Evolutionary conservation across 2,113 vertebrate species (phyloP), one percentile per base, ranked within the genome.

Genomic region (Thymallus thymallus): DNA sequence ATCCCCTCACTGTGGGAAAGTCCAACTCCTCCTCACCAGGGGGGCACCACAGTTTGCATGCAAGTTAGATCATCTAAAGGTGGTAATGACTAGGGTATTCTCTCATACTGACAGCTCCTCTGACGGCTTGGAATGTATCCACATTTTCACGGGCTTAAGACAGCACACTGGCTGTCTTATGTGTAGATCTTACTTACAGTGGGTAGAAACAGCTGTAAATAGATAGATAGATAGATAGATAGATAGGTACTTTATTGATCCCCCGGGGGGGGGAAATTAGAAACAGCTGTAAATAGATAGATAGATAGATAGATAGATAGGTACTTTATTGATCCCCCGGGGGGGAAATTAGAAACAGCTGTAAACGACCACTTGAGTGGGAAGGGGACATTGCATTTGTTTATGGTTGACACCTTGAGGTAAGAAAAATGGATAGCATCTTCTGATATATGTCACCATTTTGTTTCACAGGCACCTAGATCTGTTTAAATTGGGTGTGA

Each of bases 61-160:
- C 75, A 24, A 89, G 84, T 72, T 71, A 71, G 77, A 78, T 86
- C 78, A 78, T 86, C 78, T 83, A 76, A 89, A 86, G 82, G 78
- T 87, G 88, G 85, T 82, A 86, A 88, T 86, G 86, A 87, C 81
- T 72, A 77, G 80, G 48, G 80, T 89, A 85, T 86, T 86, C 88
- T 85, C 81, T 86, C 83, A 84, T 84, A 86, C 83, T 88, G 91
- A 90, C 88, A 90, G 86, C 82, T 86, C 80, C 66, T 87, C 87
- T 90, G 90, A 91, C 88, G 87, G 88, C 69, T 78, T 74, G 89
- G 88, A 91, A 91, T 92, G 85, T 82, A 86, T 89, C 84, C 84
- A 82, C 75, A 82, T 91, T 89, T 91, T 83, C 81, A 88, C 78
- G 22, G 80, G 82, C 82, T 85, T 78, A 74, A 80, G 86, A 79